Conservation (phyloP, 1,140 invertebrate species). For the Zophobas atratus region DNA sequence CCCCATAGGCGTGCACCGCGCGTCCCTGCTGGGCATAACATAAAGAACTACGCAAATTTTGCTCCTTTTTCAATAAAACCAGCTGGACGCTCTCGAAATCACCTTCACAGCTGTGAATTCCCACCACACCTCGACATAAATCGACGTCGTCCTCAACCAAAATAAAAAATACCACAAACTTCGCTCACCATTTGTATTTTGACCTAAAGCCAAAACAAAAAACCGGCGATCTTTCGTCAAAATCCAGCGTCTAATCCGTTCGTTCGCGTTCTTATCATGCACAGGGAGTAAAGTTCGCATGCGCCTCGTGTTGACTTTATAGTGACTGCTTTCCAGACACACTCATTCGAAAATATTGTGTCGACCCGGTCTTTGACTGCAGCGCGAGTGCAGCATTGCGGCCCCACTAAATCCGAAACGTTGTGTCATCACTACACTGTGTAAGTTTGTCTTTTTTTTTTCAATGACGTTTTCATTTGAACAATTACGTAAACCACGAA, state of each 20-base stretch:
- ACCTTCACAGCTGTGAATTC: too few species aligned
- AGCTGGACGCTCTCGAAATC: too few species aligned
- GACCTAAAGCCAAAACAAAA: background rate
- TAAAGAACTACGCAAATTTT: too few species aligned
- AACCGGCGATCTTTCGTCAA: constrained; percentile 4
- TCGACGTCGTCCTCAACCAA: background rate
- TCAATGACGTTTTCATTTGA: too few species aligned
- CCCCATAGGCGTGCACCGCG: too few species aligned
- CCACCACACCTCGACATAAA: too few species aligned
- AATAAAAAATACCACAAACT: background rate
- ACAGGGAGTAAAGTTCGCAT: constrained; percentile 37
- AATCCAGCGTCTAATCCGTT: background rate
- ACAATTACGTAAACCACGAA: too few species aligned
- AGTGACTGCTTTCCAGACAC: constrained; percentile 19
- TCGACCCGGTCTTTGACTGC: constrained; percentile 4
- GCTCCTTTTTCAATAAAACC: too few species aligned
- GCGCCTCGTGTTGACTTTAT: constrained; percentile 18
- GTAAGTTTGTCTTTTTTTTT: too few species aligned
- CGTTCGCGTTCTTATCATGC: constrained; percentile 19
- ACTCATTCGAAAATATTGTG: constrained; percentile 30
- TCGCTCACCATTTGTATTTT: constrained; percentile 2
- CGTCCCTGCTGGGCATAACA: too few species aligned
- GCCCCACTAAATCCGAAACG: constrained; percentile 4
- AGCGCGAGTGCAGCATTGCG: constrained; percentile 17
- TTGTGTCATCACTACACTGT: background rate